A percentile compares a stretch with the other conserved stretches of the same genome.
Evolutionary conservation across 2,113 vertebrate species (phyloP).

Genomic region (Plestiodon gilberti): DNA sequence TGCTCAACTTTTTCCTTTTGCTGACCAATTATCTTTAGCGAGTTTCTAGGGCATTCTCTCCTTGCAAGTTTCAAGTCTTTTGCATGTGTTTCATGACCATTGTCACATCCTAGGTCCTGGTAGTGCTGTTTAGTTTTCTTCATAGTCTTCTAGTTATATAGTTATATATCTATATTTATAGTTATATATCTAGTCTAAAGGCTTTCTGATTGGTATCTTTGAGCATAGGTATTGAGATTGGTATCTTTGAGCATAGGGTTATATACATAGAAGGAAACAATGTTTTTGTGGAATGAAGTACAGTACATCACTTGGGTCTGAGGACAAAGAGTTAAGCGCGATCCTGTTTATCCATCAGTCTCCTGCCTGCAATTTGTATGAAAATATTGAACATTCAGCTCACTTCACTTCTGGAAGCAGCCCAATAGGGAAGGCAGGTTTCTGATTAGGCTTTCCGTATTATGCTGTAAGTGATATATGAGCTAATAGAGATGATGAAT

Average conservation of each 20-base stretch:
- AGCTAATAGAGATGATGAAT: constrained; percentile 17
- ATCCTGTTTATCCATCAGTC: neutral
- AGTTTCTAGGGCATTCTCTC: too few relatives aligned
- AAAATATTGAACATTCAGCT: neutral
- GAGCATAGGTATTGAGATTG: neutral
- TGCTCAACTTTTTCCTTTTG: too few relatives aligned
- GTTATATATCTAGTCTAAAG: too few relatives aligned
- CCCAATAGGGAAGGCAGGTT: neutral
- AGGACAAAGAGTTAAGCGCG: neutral
- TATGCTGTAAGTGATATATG: constrained; percentile 10
- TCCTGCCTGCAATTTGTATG: neutral
- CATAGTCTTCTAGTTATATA: neutral
- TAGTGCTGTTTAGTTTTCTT: too few relatives aligned
- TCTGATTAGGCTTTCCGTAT: constrained; percentile 2
- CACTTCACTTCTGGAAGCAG: constrained; percentile 2
- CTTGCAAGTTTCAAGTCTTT: too few relatives aligned
- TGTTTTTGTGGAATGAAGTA: neutral
- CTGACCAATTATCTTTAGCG: too few relatives aligned
- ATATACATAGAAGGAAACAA: neutral
- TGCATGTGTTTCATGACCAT: too few relatives aligned
- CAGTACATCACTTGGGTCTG: neutral
- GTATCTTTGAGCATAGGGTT: neutral
- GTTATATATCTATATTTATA: too few relatives aligned
- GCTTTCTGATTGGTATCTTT: neutral
- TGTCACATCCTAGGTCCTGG: too few relatives aligned